phyloP scores from a whole-genome alignment of 2,888 invertebrate species.

The Crematogaster levior region DNA sequence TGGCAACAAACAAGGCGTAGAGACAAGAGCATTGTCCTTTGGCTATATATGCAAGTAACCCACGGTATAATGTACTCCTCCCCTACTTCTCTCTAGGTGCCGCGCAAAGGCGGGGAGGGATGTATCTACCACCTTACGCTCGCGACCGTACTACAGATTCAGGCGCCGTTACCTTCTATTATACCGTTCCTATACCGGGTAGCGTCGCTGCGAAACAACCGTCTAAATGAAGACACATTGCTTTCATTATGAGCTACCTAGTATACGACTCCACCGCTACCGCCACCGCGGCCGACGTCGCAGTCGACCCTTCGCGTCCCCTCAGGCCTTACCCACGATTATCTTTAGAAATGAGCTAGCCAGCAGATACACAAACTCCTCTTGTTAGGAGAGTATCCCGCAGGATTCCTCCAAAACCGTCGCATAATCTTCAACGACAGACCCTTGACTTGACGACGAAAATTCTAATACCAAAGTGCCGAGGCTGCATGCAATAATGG shows the following conservation, averaged over 20 bases:
- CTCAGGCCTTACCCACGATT: conserved; percentile 38
- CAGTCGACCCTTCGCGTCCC: conserved; percentile 25
- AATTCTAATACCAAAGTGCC: neutral
- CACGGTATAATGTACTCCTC: conserved; percentile 70
- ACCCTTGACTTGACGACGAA: neutral
- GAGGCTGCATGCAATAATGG: neutral
- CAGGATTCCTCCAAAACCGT: neutral
- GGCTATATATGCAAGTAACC: conserved; percentile 64
- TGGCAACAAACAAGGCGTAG: conserved; percentile 77
- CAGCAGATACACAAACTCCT: conserved; percentile 37
- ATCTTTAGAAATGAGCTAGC: conserved; percentile 48
- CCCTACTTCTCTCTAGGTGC: conserved; percentile 22
- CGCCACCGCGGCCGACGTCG: conserved; percentile 36
- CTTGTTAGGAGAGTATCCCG: conserved; percentile 27
- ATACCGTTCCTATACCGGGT: conserved; percentile 75
- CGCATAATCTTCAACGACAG: conserved; percentile 29
- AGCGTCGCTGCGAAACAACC: conserved; percentile 80
- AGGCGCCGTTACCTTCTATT: conserved; percentile 75
- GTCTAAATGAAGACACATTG: conserved; percentile 84
- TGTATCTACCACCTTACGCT: conserved; percentile 59
- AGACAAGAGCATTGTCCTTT: conserved; percentile 75
- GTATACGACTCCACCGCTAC: conserved; percentile 47
- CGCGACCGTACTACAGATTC: conserved; percentile 59
- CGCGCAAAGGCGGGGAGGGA: conserved; percentile 20
- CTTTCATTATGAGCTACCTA: conserved; percentile 83